phyloP scores from a whole-genome alignment of 1,140 invertebrate species.

The Mamestra configurata region DNA sequence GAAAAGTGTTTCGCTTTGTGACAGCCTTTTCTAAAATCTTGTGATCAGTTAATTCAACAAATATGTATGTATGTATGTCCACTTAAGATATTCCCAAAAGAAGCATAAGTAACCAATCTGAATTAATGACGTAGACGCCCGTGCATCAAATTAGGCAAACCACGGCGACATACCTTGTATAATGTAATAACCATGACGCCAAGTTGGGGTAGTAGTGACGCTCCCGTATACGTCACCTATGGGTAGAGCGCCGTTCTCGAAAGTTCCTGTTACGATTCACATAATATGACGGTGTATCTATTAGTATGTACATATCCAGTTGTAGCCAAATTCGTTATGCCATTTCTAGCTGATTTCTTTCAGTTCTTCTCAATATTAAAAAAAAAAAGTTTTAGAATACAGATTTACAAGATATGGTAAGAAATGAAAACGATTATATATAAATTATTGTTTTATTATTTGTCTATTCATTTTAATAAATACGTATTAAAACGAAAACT shows the following conservation, averaged over 20 bases:
- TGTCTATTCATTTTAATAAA: slow-evolving; percentile 74
- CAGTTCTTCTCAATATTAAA: too few relatives aligned
- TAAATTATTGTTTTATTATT: slow-evolving; percentile 46
- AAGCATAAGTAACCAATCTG: neutral
- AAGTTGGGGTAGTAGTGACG: neutral
- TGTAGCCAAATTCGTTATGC: too few relatives aligned
- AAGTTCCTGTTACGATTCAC: neutral
- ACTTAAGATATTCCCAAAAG: neutral
- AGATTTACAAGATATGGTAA: too few relatives aligned
- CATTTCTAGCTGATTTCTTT: too few relatives aligned
- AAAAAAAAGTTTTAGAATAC: too few relatives aligned
- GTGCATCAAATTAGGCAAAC: neutral
- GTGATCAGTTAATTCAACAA: too few relatives aligned
- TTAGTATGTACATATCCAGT: too few relatives aligned
- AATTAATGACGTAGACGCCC: slow-evolving; percentile 9
- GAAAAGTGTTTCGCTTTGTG: too few relatives aligned
- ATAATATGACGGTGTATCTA: neutral
- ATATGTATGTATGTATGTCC: neutral
- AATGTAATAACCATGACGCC: neutral
- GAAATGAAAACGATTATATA: slow-evolving; percentile 3
- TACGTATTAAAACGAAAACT: slow-evolving; percentile 70
- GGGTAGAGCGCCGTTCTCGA: neutral
- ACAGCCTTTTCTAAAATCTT: too few relatives aligned
- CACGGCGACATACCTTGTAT: slow-evolving; percentile 8
- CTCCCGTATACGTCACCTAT: neutral